phyloP scores from a whole-genome alignment of 2,113 vertebrate species.

The Nothocercus julius region DNA sequence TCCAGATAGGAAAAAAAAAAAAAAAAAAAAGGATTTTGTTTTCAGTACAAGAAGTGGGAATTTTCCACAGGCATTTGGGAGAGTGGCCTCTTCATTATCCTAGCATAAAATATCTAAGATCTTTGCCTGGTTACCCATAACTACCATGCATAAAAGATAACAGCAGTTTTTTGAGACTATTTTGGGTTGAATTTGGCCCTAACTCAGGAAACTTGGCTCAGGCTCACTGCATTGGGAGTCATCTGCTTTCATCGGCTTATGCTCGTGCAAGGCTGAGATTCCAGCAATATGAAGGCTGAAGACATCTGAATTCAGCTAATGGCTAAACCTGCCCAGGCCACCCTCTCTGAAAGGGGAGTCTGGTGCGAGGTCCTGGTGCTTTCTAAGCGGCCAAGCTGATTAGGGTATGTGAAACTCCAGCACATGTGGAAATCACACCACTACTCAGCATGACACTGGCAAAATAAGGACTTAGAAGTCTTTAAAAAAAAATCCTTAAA shows the following conservation, averaged over 20 bases:
- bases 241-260: neutral
- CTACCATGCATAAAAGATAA: neutral
- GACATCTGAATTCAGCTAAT: neutral
- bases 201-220: neutral
- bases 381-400: neutral
- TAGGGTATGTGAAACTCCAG: neutral
- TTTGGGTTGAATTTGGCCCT: neutral
- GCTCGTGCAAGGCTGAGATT: neutral
- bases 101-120: neutral
- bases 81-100: neutral
- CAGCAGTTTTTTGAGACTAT: neutral
- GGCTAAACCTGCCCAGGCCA: neutral
- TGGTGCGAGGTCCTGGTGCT: neutral
- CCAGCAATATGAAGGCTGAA: neutral
- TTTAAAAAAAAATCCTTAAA: neutral
- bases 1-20: neutral
- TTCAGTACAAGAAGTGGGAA: neutral
- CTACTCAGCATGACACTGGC: neutral
- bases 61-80: neutral
- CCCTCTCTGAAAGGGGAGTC: neutral
- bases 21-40: too few relatives aligned
- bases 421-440: conserved; percentile 9
- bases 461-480: neutral
- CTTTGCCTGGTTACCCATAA: neutral
- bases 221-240: neutral